Evolutionary conservation across 2,888 invertebrate species (phyloP).

Genomic region (Unio pictorum): DNA sequence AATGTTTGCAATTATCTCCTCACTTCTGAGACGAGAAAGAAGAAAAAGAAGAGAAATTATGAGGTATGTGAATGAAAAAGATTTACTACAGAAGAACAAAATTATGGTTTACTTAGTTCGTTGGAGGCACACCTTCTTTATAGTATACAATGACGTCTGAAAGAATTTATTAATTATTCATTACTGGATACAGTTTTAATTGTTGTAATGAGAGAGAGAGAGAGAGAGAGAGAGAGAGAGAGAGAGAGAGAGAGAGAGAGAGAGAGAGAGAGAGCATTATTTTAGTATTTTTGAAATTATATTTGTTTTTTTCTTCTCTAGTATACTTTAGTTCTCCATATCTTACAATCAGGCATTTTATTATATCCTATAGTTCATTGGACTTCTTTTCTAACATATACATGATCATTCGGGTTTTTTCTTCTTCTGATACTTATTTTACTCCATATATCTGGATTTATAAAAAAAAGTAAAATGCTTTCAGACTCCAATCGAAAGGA

Average conservation of each 20-base stretch:
- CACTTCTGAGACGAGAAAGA: conserved; percentile 21
- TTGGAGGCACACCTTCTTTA: background rate
- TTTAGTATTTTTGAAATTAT: too few species aligned
- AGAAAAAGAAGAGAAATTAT: conserved; percentile 15
- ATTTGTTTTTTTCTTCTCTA: too few species aligned
- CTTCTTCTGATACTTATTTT: background rate
- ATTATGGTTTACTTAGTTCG: background rate
- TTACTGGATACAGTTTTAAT: background rate
- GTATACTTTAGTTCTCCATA: too few species aligned
- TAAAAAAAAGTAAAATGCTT: background rate
- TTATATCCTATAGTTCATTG: too few species aligned
- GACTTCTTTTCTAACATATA: background rate
- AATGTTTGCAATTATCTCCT: conserved; percentile 39
- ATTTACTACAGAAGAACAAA: background rate
- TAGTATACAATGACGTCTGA: background rate
- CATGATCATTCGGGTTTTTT: background rate
- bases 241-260: too few species aligned
- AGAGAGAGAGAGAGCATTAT: too few species aligned
- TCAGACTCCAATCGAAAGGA: conserved; percentile 23
- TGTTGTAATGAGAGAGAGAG: background rate
- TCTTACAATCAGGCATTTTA: too few species aligned
- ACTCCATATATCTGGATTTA: background rate
- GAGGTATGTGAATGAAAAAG: conserved; percentile 17
- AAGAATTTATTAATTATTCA: background rate
- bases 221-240: background rate